Percentiles rank a stretch among this genome's conserved stretches.
phyloP scores from a whole-genome alignment of 2,797 vertebrate genomes.

The Protosalanx chinensis region DNA sequence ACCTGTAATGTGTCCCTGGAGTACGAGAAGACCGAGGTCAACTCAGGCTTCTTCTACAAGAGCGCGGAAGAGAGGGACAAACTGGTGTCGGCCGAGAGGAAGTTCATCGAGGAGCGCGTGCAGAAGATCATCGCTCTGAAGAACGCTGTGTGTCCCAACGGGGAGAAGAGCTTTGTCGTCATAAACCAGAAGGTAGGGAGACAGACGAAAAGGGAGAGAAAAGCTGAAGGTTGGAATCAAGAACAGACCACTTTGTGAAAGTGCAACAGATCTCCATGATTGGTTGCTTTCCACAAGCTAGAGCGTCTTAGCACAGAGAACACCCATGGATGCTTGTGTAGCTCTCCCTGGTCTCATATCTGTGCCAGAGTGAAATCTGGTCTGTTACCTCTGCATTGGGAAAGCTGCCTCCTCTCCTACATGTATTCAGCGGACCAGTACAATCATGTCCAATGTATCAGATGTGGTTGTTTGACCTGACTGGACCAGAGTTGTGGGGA shows the following conservation, averaged over 20 bases:
- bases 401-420: slow-evolving; percentile 57
- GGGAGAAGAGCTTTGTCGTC: slow-evolving; percentile 89
- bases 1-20: slow-evolving; percentile 95
- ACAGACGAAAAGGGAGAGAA: no score
- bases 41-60: slow-evolving; percentile 98
- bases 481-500: neutral
- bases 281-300: no score
- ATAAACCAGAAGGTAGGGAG: slow-evolving; percentile 93
- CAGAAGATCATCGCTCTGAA: slow-evolving; percentile 92
- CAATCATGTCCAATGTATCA: slow-evolving; percentile 33
- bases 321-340: slow-evolving; percentile 38
- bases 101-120: slow-evolving; percentile 94
- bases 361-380: slow-evolving; percentile 77
- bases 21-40: slow-evolving; percentile 98
- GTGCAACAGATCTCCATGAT: no score
- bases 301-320: no score
- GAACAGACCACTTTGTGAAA: no score
- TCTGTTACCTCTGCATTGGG: slow-evolving; percentile 79
- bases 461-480: neutral
- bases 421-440: slow-evolving; percentile 89
- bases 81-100: slow-evolving; percentile 91
- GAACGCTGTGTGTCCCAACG: slow-evolving; percentile 81
- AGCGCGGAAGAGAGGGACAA: slow-evolving; percentile 92
- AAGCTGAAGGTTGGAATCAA: no score
- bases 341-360: slow-evolving; percentile 76